These are phyloP conservation scores for Hypolimnas misippus DNA, from an alignment of 2,888 invertebrate genomes.

Conservation along the genomic window DNA sequence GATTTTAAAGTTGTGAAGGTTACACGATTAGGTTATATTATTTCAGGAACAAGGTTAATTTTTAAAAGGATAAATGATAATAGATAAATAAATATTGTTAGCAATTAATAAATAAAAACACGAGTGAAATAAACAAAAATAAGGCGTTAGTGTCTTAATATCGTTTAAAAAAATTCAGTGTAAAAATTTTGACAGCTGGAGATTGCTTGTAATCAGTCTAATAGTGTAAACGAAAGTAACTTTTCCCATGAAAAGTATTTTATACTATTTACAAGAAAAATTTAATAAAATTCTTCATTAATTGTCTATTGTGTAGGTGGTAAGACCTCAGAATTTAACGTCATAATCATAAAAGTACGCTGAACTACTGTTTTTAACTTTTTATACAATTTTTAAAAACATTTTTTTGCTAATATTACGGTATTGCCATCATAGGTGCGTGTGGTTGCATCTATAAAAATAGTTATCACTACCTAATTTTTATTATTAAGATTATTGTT, in stretches of 20 bases:
- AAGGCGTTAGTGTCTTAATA: neutral
- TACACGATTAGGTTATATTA: neutral
- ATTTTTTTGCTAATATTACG: constrained; percentile 9
- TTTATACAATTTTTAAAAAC: constrained; percentile 9
- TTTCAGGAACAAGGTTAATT: neutral
- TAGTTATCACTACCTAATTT: constrained; percentile 6
- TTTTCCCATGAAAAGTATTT: neutral
- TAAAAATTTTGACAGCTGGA: constrained; percentile 12
- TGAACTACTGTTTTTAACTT: neutral
- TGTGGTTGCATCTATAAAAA: constrained; percentile 26
- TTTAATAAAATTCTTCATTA: neutral
- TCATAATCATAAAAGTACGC: neutral
- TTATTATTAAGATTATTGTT: constrained; percentile 1
- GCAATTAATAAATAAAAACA: neutral
- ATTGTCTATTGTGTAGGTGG: neutral
- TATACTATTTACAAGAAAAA: neutral
- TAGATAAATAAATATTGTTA: constrained; percentile 3
- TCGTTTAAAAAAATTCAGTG: neutral
- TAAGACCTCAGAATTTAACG: neutral
- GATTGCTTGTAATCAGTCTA: constrained; percentile 3
- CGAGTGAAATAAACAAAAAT: neutral
- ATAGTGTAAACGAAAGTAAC: neutral
- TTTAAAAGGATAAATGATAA: neutral
- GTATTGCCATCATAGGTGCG: constrained; percentile 27
- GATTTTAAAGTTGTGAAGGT: neutral